Evolutionary conservation across 2,888 invertebrate genomes (phyloP), one percentile per base, ranked within the genome.

Genomic region (Autographa pulchrina): DNA sequence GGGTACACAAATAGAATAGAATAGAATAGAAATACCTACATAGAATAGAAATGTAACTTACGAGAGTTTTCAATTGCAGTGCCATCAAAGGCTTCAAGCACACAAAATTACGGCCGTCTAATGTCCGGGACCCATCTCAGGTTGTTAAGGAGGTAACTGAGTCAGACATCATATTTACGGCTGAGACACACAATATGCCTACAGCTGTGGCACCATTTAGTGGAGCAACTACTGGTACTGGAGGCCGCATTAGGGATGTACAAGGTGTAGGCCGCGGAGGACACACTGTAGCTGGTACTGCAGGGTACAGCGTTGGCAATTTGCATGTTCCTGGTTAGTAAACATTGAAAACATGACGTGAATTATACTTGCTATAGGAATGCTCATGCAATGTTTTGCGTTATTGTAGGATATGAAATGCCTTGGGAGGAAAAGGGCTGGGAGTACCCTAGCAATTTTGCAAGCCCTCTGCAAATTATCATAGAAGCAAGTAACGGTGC

Each of bases 151-250:
- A 96, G 60, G 89, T 93, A 14, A 95, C 97, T 0, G 96, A 97
- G 18, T 97, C 98, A 0, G 99, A 99, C 92, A 97, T 99, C 54
- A 99, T 99, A 87, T 99, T 99, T 90, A 99, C 99, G 0, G 99
- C 99, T 0, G 99, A 99, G 95, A 99, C 99, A 0, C 99, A 99
- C 93, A 99, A 99, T 91, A 99, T 99, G 96, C 99, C 99, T 0
- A 99, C 99, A 0, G 99, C 99, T 0, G 99, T 99, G 13, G 99
- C 99, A 0, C 99, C 99, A 0, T 99, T 99, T 83, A 99, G 99
- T 93, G 99, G 99, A 0, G 99, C 99, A 0, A 99, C 99, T 0
- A 99, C 99, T 0, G 99, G 99, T 32, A 99, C 99, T 0, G 99
- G 99, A 0, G 99, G 99, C 0, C 96, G 99, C 58, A 97, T 99